Evolutionary conservation across 2,113 vertebrate genomes (phyloP).

Genomic region (Caracal caracal): DNA sequence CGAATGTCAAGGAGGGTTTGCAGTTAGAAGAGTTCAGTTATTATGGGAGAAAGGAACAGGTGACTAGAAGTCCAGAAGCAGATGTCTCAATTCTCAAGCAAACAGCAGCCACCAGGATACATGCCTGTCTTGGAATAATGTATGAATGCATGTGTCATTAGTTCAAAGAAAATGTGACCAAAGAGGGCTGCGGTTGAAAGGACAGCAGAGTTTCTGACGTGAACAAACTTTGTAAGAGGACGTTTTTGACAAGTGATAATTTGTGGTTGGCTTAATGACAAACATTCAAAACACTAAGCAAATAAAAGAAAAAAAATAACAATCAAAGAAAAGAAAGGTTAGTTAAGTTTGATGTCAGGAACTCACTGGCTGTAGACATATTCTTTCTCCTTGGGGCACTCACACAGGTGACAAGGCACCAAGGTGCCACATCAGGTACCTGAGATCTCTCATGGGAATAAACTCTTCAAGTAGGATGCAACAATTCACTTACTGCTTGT

Average conservation of each 20-base stretch:
- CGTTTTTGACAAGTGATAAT: not conserved
- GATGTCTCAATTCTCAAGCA: not conserved
- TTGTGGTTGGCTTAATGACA: not conserved
- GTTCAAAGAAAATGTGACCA: not conserved
- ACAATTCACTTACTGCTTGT: not conserved
- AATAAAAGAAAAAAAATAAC: not conserved
- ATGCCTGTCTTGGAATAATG: not conserved
- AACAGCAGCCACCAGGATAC: not conserved
- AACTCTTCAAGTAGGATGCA: not conserved
- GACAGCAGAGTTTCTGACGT: not conserved
- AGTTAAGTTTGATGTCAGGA: not conserved
- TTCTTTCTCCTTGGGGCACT: not conserved
- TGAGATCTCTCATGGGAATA: not conserved
- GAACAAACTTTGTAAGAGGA: not conserved
- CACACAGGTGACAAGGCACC: not conserved
- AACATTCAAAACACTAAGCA: not conserved
- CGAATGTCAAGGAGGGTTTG: not conserved
- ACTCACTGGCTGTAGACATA: not conserved
- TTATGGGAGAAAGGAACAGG: not conserved
- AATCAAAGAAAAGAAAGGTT: not conserved
- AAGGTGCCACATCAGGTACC: not conserved
- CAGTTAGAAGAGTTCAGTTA: not conserved
- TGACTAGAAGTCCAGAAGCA: not conserved
- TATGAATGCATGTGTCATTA: not conserved
- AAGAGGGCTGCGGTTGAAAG: not conserved